phyloP scores from a whole-genome alignment of 2,797 vertebrate genomes.

The Malurus splendens region DNA sequence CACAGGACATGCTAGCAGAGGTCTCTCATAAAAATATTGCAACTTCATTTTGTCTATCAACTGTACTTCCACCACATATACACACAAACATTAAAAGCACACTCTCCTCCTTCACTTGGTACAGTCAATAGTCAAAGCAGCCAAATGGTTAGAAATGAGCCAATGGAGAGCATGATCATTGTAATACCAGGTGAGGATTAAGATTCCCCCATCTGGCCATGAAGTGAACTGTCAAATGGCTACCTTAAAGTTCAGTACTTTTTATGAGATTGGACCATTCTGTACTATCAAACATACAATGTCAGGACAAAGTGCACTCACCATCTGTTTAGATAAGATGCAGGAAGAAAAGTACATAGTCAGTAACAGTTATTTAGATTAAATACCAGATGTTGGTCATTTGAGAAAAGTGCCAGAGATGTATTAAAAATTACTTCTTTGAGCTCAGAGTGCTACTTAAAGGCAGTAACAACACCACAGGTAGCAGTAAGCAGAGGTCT shows the following conservation, averaged over 20 bases:
- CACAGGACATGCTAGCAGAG: conserved; percentile 59
- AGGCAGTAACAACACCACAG: neutral
- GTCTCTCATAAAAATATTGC: conserved; percentile 64
- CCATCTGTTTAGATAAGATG: conserved; percentile 77
- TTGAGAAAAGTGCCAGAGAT: neutral
- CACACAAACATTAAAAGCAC: neutral
- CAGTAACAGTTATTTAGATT: conserved; percentile 51
- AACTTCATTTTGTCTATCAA: conserved; percentile 46
- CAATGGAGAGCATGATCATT: neutral
- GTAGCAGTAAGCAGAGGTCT: neutral
- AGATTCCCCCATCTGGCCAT: neutral
- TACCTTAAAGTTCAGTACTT: conserved; percentile 51
- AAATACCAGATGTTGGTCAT: neutral
- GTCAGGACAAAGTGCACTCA: conserved; percentile 68
- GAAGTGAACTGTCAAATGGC: conserved; percentile 19
- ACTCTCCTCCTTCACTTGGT: neutral
- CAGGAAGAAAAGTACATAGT: conserved; percentile 74
- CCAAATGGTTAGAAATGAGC: neutral
- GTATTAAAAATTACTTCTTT: neutral
- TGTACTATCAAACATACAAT: conserved; percentile 48
- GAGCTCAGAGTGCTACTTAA: neutral
- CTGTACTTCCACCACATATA: conserved; percentile 23
- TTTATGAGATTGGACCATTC: conserved; percentile 69
- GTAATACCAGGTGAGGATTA: neutral
- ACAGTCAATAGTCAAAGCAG: conserved; percentile 61